These are phyloP conservation scores for Pseudomyrmex gracilis DNA, from an alignment of 1,140 invertebrate species.

Conservation along the genomic window DNA sequence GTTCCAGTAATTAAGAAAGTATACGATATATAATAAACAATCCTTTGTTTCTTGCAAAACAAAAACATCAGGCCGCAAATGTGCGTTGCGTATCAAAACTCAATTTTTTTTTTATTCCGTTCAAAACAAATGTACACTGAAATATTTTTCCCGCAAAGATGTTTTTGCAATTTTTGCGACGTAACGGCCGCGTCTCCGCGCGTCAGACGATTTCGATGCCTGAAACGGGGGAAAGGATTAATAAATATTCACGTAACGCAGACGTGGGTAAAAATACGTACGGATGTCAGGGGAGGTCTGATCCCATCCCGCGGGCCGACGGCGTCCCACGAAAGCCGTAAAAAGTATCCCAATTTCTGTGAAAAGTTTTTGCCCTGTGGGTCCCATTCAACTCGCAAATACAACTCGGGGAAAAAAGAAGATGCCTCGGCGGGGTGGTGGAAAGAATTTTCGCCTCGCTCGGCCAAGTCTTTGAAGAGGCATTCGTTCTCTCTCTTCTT, in stretches of 20 bases:
- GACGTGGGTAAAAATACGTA: background rate
- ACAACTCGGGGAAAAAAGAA: conserved; percentile 23
- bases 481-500: background rate
- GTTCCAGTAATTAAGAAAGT: conserved; percentile 1
- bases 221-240: background rate
- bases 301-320: background rate
- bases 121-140: background rate
- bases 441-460: conserved; percentile 34
- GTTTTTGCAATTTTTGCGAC: background rate
- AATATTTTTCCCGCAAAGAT: background rate
- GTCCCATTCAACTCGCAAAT: conserved; percentile 31
- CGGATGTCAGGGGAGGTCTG: background rate
- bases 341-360: conserved; percentile 52
- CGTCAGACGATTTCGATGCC: conserved; percentile 18
- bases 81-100: background rate
- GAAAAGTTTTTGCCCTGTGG: conserved; percentile 37
- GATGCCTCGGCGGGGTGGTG: background rate
- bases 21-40: conserved; percentile 14
- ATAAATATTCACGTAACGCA: conserved; percentile 11
- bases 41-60: background rate
- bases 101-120: background rate
- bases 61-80: too few species aligned
- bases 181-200: background rate
- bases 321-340: conserved; percentile 17
- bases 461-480: conserved; percentile 43